A percentile compares a stretch with the other conserved stretches of the same genome.
Evolutionary conservation across 2,113 vertebrate genomes (phyloP).

Genomic region (Hippocampus guttulatus): DNA sequence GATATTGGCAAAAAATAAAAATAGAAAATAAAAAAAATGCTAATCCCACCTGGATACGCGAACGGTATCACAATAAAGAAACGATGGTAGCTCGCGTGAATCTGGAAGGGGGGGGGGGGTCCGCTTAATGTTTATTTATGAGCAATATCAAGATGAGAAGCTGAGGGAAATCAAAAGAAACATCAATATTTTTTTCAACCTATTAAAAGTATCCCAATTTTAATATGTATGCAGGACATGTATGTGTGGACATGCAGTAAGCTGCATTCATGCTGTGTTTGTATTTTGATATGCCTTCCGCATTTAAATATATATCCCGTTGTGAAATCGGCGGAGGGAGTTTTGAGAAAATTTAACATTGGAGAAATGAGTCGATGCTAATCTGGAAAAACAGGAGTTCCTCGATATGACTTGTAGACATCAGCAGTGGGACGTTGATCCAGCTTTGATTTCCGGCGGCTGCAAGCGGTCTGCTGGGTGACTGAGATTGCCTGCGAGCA

Average conservation of each 20-base stretch:
- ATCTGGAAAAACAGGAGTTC: conserved; percentile 8
- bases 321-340: neutral
- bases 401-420: conserved; percentile 25
- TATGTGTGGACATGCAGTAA: conserved; percentile 34
- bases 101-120: conserved; percentile 24
- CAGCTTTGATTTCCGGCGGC: conserved; percentile 40
- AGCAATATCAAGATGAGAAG: conserved; percentile 53
- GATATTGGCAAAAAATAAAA: conserved; percentile 17
- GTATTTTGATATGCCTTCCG: conserved; percentile 33
- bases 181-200: conserved; percentile 44
- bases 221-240: conserved; percentile 38
- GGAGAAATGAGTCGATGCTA: conserved; percentile 8
- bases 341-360: neutral
- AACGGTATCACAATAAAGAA: conserved; percentile 49
- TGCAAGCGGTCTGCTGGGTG: conserved; percentile 33
- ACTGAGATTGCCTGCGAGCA: conserved; percentile 29
- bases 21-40: conserved; percentile 18
- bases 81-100: conserved; percentile 31
- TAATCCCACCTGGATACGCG: conserved; percentile 45
- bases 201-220: conserved; percentile 36
- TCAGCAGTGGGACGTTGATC: conserved; percentile 23
- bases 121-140: conserved; percentile 68
- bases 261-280: conserved; percentile 33
- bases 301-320: conserved; percentile 12
- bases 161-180: conserved; percentile 53